Percentiles rank a stretch among this genome's conserved stretches.
These are phyloP conservation scores for Sebastes kiyomatsui DNA, from an alignment of 2,797 vertebrate genomes.

Conservation along the genomic window DNA sequence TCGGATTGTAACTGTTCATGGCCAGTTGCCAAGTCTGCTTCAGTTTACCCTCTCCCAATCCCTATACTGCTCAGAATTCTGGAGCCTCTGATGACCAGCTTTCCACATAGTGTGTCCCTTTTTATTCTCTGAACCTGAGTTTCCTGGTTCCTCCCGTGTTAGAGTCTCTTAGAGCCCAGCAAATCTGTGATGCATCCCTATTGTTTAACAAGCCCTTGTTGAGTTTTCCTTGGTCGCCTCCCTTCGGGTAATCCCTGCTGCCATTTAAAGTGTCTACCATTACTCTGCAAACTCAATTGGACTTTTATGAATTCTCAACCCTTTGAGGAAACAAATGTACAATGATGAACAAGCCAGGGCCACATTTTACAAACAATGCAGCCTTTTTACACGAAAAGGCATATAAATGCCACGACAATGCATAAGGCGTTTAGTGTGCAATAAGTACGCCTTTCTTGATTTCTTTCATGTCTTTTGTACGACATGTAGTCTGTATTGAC, in stretches of 20 bases:
- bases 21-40: not conserved
- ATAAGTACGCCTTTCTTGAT: no score
- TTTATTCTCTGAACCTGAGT: not conserved
- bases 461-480: no score
- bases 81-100: not conserved
- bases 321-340: not conserved
- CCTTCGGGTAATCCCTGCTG: not conserved
- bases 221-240: not conserved
- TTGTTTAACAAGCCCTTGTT: slow-evolving; percentile 11
- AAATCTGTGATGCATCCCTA: not conserved
- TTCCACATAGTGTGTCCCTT: not conserved
- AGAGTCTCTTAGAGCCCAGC: not conserved
- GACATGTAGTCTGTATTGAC: no score
- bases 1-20: not conserved
- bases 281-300: not conserved
- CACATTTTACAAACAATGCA: not conserved
- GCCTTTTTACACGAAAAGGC: no score
- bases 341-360: not conserved
- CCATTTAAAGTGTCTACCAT: not conserved
- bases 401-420: no score
- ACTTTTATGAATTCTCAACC: not conserved
- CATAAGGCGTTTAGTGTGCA: no score
- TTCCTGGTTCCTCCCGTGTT: not conserved
- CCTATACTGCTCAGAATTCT: not conserved
- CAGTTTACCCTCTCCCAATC: not conserved